Conservation (phyloP, 2,113 vertebrate species). For the Heptranchias perlo region DNA sequence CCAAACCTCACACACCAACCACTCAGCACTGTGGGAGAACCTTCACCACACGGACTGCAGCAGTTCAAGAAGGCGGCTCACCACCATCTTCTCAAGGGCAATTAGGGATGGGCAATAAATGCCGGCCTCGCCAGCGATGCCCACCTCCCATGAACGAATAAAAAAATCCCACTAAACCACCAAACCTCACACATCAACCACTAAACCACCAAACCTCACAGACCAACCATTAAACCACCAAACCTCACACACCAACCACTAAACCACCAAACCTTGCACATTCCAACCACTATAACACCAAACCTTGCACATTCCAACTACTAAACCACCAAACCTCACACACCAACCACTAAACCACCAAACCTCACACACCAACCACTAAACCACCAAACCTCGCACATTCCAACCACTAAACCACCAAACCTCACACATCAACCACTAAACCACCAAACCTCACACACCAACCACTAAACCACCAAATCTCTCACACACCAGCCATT, state of each 20-base stretch:
- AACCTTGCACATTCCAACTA: neutral
- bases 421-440: neutral
- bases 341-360: neutral
- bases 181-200: neutral
- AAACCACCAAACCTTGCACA: neutral
- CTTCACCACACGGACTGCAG: too few relatives aligned
- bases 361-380: too few relatives aligned
- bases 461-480: neutral
- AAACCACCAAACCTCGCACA: too few relatives aligned
- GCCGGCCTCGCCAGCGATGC: too few relatives aligned
- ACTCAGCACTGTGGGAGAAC: too few relatives aligned
- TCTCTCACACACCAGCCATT: neutral
- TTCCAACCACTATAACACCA: too few relatives aligned
- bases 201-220: neutral
- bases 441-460: neutral
- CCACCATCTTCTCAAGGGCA: too few relatives aligned
- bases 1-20: too few relatives aligned
- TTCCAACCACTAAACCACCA: neutral
- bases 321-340: neutral
- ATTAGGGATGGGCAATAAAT: too few relatives aligned
- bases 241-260: neutral
- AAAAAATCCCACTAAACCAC: too few relatives aligned
- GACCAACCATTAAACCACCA: neutral
- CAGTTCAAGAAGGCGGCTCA: too few relatives aligned
- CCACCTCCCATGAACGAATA: too few relatives aligned